These are phyloP conservation scores for Pterobdella sp. DNA, from an alignment of 2,888 invertebrate genomes.

Conservation along the genomic window DNA sequence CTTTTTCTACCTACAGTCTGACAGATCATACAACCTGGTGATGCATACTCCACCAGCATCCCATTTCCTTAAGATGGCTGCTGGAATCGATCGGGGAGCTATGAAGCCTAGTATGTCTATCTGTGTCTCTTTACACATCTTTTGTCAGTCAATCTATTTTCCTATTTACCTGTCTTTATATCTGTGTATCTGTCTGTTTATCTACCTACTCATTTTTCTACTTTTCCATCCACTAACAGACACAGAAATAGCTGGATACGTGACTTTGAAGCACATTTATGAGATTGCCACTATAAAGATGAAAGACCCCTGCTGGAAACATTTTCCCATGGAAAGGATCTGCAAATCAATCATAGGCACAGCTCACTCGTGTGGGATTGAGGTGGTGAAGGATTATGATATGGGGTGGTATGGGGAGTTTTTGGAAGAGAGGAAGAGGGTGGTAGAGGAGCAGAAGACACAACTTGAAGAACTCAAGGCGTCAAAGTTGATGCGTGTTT, in stretches of 20 bases:
- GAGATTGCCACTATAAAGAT: conserved; percentile 94
- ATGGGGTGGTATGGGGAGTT: conserved; percentile 70
- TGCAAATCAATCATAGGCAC: conserved; percentile 70
- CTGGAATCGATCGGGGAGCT: conserved; percentile 76
- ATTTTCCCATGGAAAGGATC: conserved; percentile 52
- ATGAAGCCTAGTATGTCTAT: conserved; percentile 39
- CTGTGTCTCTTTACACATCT: too few relatives aligned
- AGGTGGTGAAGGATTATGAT: conserved; percentile 63
- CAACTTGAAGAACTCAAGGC: conserved; percentile 74
- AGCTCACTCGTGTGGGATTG: conserved; percentile 73
- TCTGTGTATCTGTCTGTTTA: too few relatives aligned
- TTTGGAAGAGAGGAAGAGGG: conserved; percentile 64
- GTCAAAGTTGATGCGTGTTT: conserved; percentile 74
- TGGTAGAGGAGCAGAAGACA: conserved; percentile 66
- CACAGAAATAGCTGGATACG: conserved; percentile 72
- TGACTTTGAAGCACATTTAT: conserved; percentile 87
- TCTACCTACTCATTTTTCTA: not conserved
- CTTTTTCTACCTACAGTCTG: conserved; percentile 55
- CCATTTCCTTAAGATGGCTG: conserved; percentile 85
- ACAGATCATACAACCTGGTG: conserved; percentile 71
- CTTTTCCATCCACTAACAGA: conserved; percentile 53
- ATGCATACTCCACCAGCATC: conserved; percentile 80
- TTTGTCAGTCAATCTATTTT: too few relatives aligned
- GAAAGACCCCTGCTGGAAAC: conserved; percentile 62
- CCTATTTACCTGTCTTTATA: too few relatives aligned